Evolutionary conservation across 2,888 invertebrate genomes (phyloP).

Genomic region (Pilophorus perplexus): DNA sequence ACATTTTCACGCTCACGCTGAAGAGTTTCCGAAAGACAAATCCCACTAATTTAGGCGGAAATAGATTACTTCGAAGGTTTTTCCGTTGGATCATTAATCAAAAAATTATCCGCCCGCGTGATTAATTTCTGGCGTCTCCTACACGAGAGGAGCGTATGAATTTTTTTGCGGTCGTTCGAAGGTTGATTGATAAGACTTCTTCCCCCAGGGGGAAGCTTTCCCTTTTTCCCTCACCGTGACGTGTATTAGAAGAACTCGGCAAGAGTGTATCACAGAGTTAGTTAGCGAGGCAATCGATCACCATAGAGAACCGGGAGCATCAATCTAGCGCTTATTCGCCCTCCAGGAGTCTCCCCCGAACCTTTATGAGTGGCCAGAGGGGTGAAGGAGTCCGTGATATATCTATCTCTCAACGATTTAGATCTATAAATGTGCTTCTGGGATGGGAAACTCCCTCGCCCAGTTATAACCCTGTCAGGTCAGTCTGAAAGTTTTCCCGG

Average conservation of each 20-base stretch:
- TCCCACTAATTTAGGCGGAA: no score
- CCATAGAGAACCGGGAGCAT: slow-evolving; percentile 15
- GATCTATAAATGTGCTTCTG: slow-evolving; percentile 26
- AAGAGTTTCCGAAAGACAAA: no score
- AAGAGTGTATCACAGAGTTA: slow-evolving; percentile 25
- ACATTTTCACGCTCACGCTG: background rate
- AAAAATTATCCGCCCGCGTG: no score
- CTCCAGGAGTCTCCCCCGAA: background rate
- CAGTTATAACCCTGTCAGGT: slow-evolving; percentile 22
- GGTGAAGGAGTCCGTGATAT: slow-evolving; percentile 16
- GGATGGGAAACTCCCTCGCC: slow-evolving; percentile 21
- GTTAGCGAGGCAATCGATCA: slow-evolving; percentile 23
- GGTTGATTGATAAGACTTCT: slow-evolving; percentile 17
- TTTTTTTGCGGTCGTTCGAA: background rate
- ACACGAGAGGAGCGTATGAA: background rate
- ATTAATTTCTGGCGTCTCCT: background rate
- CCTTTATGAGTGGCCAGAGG: background rate
- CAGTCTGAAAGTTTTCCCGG: background rate
- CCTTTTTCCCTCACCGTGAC: background rate
- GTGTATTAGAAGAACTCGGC: background rate
- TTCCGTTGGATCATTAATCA: no score
- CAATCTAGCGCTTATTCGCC: slow-evolving; percentile 21
- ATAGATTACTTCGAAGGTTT: no score
- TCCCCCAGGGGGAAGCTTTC: background rate
- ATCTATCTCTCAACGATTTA: slow-evolving; percentile 23